Evolutionary conservation across 2,113 vertebrate genomes (phyloP), one percentile per base, ranked within the genome.

Genomic region (Hippoglossus stenolepis): DNA sequence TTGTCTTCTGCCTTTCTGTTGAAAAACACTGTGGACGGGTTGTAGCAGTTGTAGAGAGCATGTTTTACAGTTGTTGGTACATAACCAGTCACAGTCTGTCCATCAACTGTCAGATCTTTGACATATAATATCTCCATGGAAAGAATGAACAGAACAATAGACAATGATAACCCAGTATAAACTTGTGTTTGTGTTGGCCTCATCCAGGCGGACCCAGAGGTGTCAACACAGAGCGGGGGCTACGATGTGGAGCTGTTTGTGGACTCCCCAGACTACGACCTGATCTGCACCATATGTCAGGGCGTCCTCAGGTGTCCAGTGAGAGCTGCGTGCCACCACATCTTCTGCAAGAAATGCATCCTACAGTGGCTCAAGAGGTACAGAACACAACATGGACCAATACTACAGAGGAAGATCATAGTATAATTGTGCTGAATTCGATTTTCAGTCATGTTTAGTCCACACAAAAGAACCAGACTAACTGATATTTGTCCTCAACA

Each of bases 321-420:
- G 18, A 94, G 95, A 86, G 89, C 96, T 26, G 91, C 92, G 4
- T 97, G 96, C 85, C 92, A 94, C 79, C 96, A 97, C 79, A 87
- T 96, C 75, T 97, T 97, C 92, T 97, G 96, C 93, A 96, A 96
- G 85, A 96, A 93, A 78, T 97, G 96, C 82, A 96, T 97, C 80
- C 80, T 96, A 61, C 95, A 85, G 63, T 97, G 96, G 96, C 93
- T 97, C 51, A 94, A 94, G 83, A 95, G 96, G 96, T 97, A 89
- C 54, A 66, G 14, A 59, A 51, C 12, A 20, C 10, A 65, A 68
- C 20, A 58, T 54, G 3, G 2, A 47, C 73, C 45, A 73, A 20
- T 35, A 21, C 21, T 20, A 51, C 2, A 17, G 13, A 5, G 21
- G 15, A 43, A 57, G 24, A 65, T 12, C 24, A 13, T 0, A 13